A percentile compares a stretch with the other conserved stretches of the same genome.
Conservation (phyloP, 2,797 vertebrate species). For the Salmo trutta region DNA sequence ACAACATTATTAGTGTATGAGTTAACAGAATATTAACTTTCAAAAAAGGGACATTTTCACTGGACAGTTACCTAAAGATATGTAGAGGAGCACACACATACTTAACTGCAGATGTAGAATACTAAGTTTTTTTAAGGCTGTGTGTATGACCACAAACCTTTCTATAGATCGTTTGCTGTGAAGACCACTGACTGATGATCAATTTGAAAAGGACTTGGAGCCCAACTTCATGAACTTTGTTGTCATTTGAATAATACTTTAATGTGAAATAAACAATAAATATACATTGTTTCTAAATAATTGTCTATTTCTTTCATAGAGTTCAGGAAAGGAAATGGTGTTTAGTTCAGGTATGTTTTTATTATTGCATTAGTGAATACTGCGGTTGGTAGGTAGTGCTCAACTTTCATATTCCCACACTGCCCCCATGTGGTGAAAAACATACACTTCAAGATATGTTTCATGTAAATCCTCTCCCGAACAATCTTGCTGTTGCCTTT, state of each 20-base stretch:
- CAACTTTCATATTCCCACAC: slow-evolving; percentile 27
- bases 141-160: too few relatives aligned
- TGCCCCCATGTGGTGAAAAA: slow-evolving; percentile 40
- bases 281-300: slow-evolving; percentile 6
- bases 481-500: not conserved
- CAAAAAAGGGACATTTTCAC: too few relatives aligned
- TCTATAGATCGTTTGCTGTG: not conserved
- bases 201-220: not conserved
- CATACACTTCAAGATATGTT: not conserved
- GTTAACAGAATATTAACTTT: too few relatives aligned
- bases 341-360: not conserved
- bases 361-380: not conserved
- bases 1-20: too few relatives aligned
- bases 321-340: not conserved
- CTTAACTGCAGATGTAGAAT: too few relatives aligned
- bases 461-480: not conserved
- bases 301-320: slow-evolving; percentile 9
- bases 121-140: too few relatives aligned
- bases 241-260: slow-evolving; percentile 24
- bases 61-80: too few relatives aligned
- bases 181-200: not conserved
- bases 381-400: not conserved
- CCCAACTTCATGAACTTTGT: not conserved
- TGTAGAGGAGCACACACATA: not conserved
- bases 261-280: slow-evolving; percentile 34